Conservation (phyloP, 2,888 invertebrate species). For the Chaetogeoica ovagalla region DNA sequence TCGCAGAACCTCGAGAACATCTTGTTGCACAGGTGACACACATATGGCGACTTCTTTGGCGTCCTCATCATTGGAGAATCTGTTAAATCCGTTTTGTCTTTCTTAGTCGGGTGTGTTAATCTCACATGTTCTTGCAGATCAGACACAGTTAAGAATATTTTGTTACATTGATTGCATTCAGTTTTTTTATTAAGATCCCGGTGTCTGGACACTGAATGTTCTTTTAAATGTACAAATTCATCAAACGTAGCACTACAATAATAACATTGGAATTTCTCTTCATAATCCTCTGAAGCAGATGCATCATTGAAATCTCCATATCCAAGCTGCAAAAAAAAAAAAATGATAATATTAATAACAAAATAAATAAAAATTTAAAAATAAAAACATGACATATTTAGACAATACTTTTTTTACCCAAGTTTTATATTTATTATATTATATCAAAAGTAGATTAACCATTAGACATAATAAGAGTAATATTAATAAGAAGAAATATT, state of each 20-base stretch:
- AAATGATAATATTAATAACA: too few relatives aligned
- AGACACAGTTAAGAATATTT: conserved; percentile 34
- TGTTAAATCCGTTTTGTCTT: background rate
- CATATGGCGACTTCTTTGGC: conserved; percentile 32
- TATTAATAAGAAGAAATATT: too few relatives aligned
- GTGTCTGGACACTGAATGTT: conserved; percentile 44
- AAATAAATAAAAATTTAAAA: background rate
- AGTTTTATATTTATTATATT: too few relatives aligned
- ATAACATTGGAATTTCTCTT: conserved; percentile 50
- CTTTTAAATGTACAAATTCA: conserved; percentile 43
- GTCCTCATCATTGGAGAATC: background rate
- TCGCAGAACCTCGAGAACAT: conserved; percentile 54
- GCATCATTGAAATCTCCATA: conserved; percentile 25
- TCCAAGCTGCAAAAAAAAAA: conserved; percentile 3
- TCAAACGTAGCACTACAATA: conserved; percentile 48
- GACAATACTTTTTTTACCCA: background rate
- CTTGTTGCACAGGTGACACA: conserved; percentile 54
- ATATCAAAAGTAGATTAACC: too few relatives aligned
- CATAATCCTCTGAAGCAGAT: conserved; percentile 1
- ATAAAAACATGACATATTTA: background rate
- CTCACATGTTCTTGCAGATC: conserved; percentile 37
- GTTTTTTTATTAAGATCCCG: conserved; percentile 50
- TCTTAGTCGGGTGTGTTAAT: conserved; percentile 10
- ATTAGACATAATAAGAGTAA: too few relatives aligned
- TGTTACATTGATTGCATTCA: conserved; percentile 47